phyloP scores from a whole-genome alignment of 2,113 vertebrate genomes.

The Amphilophus citrinellus region DNA sequence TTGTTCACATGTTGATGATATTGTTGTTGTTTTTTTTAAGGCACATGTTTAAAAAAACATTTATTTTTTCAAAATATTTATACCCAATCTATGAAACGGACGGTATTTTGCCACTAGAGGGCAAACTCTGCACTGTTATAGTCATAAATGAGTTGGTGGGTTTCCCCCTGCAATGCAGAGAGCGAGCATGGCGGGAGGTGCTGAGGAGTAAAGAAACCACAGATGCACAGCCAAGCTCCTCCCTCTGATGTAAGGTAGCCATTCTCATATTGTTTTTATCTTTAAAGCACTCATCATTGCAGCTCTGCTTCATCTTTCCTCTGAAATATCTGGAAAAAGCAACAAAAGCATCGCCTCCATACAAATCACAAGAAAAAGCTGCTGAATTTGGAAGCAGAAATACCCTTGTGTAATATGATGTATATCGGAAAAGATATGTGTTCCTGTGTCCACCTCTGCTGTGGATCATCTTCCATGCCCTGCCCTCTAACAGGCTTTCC shows the following conservation, averaged over 20 bases:
- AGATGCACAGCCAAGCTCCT: conserved; percentile 52
- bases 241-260: conserved; percentile 46
- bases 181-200: conserved; percentile 50
- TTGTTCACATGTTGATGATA: neutral
- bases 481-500: neutral
- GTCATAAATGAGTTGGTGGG: conserved; percentile 20
- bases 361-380: neutral
- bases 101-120: conserved; percentile 73
- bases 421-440: neutral
- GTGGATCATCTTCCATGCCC: neutral
- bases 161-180: conserved; percentile 84
- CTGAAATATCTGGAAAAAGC: neutral
- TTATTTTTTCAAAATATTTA: neutral
- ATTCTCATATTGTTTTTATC: conserved; percentile 33
- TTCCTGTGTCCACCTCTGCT: neutral
- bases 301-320: conserved; percentile 18
- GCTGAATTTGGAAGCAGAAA: neutral
- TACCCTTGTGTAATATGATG: neutral
- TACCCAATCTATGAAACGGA: neutral
- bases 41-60: neutral
- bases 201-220: conserved; percentile 23
- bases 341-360: neutral
- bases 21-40: neutral
- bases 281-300: neutral
- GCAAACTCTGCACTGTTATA: conserved; percentile 62